phyloP scores from a whole-genome alignment of 2,113 vertebrate species.

The Camelus bactrianus region DNA sequence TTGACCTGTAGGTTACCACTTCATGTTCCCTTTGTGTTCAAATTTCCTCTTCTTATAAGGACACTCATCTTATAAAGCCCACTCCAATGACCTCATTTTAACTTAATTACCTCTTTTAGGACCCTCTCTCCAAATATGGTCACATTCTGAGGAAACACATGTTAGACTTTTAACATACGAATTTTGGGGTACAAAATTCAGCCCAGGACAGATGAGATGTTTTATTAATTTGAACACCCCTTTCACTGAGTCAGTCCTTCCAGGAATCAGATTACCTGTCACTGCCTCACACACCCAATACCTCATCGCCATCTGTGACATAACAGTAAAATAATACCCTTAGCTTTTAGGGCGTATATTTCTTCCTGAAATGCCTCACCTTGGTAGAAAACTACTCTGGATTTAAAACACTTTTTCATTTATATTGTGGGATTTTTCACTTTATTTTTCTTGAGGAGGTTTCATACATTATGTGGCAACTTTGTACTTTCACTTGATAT shows the following conservation, averaged over 20 bases:
- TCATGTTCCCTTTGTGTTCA: not conserved
- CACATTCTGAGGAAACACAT: not conserved
- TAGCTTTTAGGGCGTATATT: not conserved
- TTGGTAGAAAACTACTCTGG: not conserved
- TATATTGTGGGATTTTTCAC: not conserved
- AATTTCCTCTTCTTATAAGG: not conserved
- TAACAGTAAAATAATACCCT: not conserved
- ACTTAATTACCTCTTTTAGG: not conserved
- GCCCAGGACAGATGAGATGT: not conserved
- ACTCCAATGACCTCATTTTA: not conserved
- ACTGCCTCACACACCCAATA: not conserved
- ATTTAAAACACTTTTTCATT: not conserved
- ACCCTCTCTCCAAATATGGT: not conserved
- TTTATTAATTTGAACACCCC: not conserved
- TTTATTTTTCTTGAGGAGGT: not conserved
- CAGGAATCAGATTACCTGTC: not conserved
- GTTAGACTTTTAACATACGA: not conserved
- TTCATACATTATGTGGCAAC: not conserved
- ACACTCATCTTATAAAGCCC: accelerated
- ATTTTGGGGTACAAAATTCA: not conserved
- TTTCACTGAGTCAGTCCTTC: not conserved
- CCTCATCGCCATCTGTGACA: not conserved
- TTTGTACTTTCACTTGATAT: not conserved
- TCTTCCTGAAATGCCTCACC: not conserved
- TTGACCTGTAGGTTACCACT: not conserved